Conservation (phyloP, 2,113 vertebrate species). For the Romanogobio albipinnatus region DNA sequence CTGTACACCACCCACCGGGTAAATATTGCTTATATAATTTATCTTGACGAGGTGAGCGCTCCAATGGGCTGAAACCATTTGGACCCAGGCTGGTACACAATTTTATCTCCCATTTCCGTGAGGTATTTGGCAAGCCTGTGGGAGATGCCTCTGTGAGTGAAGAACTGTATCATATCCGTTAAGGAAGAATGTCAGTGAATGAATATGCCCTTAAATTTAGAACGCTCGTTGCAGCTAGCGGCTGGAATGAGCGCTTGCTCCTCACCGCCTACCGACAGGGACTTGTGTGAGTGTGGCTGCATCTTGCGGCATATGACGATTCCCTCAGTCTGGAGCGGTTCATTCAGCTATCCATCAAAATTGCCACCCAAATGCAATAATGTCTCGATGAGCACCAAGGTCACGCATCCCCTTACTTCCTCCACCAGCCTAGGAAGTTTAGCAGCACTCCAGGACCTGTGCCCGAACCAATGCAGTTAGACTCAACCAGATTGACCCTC, state of each 20-base stretch:
- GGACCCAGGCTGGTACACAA: not conserved
- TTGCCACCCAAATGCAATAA: fast-evolving
- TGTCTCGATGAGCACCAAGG: not conserved
- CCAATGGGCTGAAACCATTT: not conserved
- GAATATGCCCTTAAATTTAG: not conserved
- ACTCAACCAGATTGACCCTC: too few relatives aligned
- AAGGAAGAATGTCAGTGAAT: not conserved
- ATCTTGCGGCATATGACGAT: not conserved
- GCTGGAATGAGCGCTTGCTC: not conserved
- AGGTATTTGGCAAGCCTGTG: not conserved
- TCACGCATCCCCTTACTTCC: too few relatives aligned
- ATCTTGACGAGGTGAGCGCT: not conserved
- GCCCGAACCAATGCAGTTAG: too few relatives aligned
- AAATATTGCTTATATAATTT: not conserved
- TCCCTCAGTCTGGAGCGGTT: not conserved
- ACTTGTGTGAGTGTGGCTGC: not conserved
- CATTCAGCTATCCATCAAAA: not conserved
- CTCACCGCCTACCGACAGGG: not conserved
- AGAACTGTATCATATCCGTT: not conserved
- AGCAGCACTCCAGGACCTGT: not conserved
- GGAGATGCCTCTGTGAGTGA: not conserved
- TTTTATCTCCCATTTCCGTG: not conserved
- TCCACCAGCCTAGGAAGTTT: not conserved
- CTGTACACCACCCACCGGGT: not conserved
- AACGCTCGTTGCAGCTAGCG: not conserved